Conservation (phyloP, 1,140 invertebrate genomes). For the Papilio dardanus region DNA sequence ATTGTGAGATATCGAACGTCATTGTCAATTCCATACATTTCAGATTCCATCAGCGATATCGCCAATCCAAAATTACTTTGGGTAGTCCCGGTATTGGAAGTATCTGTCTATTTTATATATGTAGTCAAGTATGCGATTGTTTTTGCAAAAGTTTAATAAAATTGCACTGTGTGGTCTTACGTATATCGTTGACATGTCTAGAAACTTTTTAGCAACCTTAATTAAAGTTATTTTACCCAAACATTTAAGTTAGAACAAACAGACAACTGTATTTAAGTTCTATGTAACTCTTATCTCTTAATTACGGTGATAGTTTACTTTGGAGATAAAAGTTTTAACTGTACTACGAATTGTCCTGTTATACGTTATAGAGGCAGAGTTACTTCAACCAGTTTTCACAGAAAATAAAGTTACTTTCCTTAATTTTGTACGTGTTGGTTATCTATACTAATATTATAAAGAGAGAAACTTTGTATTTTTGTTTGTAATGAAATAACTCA, state of each 20-base stretch:
- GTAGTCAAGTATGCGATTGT: no score
- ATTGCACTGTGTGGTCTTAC: not conserved
- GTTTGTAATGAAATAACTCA: no score
- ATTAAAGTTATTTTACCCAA: constrained; percentile 13
- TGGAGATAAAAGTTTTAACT: constrained; percentile 28
- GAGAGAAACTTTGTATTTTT: no score
- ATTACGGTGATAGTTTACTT: constrained; percentile 10
- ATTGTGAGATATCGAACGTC: no score
- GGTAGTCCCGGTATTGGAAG: no score
- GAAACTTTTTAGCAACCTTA: not conserved
- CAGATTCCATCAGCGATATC: no score
- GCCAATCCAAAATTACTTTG: no score
- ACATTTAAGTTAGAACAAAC: not conserved
- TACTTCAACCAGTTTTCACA: not conserved
- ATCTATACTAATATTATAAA: no score
- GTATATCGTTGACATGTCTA: not conserved
- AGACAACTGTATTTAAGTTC: not conserved
- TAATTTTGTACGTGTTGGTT: no score
- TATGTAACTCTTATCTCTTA: constrained; percentile 23
- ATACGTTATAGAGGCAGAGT: not conserved
- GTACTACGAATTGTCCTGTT: not conserved
- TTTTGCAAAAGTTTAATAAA: no score
- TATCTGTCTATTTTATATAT: no score
- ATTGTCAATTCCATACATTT: no score
- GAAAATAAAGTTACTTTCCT: not conserved